Base-by-base conservation (phyloP, 2,888 invertebrate species). In the Ceriagrion tenellum region DNA sequence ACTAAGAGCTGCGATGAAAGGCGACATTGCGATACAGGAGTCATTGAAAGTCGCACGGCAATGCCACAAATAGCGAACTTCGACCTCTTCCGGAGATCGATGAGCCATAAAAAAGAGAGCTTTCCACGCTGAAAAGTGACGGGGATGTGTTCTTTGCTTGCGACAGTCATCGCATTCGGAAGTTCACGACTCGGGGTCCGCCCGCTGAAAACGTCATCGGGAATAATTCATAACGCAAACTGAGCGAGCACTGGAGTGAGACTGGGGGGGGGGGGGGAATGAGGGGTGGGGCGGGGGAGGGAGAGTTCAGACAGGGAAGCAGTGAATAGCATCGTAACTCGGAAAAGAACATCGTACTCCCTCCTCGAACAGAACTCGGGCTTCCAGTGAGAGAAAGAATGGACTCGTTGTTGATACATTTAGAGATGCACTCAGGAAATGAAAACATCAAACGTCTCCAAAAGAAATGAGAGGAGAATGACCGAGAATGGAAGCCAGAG, bases 171-270 rank as follows among this genome's bases (percentile, higher is more conserved):
- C 81, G 35, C 35, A 13, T 81, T 81, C 16, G 16, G 81, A 18
- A 81, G 81, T 81, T 35, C 81, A 81, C 35, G 30, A 81, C 81
- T 35, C 2, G 23, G 18, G 30, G 30, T n/a, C n/a, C n/a, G n/a
- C n/a, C n/a, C n/a, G n/a, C 35, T 16, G 30, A 13, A 81, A 35
- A 35, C 12, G 16, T 12, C 35, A 0, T 13, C 26, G 35, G 30
- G 35, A 81, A 81, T 81, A 16, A 81, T 81, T 81, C 81, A 81
- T 23, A 81, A 16, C 81, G 30, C 81, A 81, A 81, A 81, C 81
- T 16, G 30, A 3, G 35, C 81, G 35, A 35, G 81, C 12, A 35
- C 35, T 16, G 16, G 13, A 81, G 35, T 16, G 81, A 30, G 26
- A 18, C 81, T 18, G n/a, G n/a, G n/a, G n/a, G n/a, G n/a, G n/a